A percentile compares a stretch with the other conserved stretches of the same genome.
phyloP scores from a whole-genome alignment of 2,113 vertebrate species.

The Mus spicilegus region DNA sequence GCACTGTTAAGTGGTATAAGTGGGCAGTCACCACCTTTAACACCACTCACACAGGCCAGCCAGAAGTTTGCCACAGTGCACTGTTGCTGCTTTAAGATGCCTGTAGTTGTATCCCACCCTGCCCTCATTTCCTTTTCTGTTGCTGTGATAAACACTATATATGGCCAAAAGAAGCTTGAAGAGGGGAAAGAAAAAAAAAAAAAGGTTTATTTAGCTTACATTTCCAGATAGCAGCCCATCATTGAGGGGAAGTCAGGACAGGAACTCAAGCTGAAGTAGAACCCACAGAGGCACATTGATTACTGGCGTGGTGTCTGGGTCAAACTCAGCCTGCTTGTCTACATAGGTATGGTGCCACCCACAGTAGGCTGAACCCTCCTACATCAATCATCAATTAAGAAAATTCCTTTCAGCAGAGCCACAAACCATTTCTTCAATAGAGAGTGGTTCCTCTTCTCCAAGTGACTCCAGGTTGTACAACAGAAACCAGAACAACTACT shows the following conservation, averaged over 20 bases:
- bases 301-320: too few species aligned
- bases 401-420: background rate
- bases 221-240: background rate
- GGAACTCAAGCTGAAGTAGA: background rate
- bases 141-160: background rate
- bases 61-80: background rate
- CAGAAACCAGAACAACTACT: background rate
- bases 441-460: background rate
- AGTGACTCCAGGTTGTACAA: background rate
- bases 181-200: background rate
- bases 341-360: background rate
- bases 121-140: too few species aligned
- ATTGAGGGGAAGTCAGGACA: background rate
- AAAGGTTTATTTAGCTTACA: background rate
- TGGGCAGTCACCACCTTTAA: background rate
- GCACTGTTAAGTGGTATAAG: background rate
- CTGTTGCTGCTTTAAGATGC: background rate
- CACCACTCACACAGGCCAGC: background rate
- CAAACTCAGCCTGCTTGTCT: background rate
- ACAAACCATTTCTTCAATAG: background rate
- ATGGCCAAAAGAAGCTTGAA: background rate
- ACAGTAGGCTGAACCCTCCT: background rate
- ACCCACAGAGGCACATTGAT: background rate
- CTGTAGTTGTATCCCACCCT: background rate
- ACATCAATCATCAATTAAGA: background rate